phyloP scores from a whole-genome alignment of 2,888 invertebrate genomes.

The Suillia variegata region DNA sequence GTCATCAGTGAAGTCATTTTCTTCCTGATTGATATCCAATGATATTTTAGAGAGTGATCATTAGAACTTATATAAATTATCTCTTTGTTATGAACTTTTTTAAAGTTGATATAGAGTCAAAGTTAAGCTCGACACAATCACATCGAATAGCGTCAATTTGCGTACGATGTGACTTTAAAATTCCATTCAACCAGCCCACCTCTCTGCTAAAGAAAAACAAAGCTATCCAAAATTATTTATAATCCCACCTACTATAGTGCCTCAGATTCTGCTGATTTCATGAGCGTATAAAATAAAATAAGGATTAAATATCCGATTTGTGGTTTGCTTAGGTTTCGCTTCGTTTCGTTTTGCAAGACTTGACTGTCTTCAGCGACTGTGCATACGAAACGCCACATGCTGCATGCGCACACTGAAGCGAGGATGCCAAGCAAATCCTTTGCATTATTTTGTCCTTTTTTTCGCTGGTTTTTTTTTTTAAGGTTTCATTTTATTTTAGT shows the following conservation, averaged over 20 bases:
- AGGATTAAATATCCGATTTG: conserved; percentile 8
- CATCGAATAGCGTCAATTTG: no score
- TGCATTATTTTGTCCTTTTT: conserved; percentile 10
- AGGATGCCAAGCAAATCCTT: conserved; percentile 20
- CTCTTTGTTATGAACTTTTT: no score
- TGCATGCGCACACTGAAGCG: not conserved
- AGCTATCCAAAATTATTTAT: not conserved
- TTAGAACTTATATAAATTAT: no score
- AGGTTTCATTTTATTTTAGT: conserved; percentile 5
- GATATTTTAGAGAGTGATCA: no score
- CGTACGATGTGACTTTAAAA: no score
- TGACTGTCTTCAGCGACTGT: not conserved
- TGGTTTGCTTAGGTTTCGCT: conserved; percentile 15
- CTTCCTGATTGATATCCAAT: no score
- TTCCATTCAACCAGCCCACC: no score
- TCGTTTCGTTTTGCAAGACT: conserved; percentile 9
- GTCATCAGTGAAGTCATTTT: no score
- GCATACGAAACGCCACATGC: not conserved
- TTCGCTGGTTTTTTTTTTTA: not conserved
- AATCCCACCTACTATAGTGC: not conserved
- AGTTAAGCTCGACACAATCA: no score
- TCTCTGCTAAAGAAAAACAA: no score
- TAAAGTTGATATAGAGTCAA: no score
- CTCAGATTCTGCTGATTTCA: no score
- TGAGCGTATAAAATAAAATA: conserved; percentile 4